Conservation (phyloP, 2,888 invertebrate genomes). For the Chrysolina americana region DNA sequence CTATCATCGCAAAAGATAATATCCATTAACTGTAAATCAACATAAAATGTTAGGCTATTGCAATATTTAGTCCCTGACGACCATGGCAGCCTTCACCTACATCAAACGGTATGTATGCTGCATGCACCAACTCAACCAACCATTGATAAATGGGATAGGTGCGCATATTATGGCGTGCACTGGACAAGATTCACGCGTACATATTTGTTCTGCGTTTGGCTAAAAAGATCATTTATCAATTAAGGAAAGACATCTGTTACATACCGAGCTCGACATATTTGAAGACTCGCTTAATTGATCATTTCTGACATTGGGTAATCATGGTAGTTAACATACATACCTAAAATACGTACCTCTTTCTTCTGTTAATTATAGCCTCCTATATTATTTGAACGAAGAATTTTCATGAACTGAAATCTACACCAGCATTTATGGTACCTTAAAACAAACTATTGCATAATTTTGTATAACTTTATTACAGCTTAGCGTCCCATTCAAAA, state of each 20-base stretch:
- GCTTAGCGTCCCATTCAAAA: no score
- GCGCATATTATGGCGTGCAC: neutral
- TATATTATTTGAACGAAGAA: no score
- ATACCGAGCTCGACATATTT: neutral
- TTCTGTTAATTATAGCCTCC: neutral
- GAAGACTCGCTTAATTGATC: neutral
- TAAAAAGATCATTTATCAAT: neutral
- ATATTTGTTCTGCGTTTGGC: slow-evolving; percentile 7
- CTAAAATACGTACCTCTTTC: neutral
- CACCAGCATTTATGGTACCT: no score
- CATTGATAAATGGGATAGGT: neutral
- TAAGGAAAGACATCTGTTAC: slow-evolving; percentile 22
- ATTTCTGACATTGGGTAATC: neutral
- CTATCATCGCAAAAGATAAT: slow-evolving; percentile 22
- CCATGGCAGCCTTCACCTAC: slow-evolving; percentile 34
- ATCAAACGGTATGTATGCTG: slow-evolving; percentile 28
- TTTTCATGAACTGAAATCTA: no score
- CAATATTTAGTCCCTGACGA: slow-evolving; percentile 19
- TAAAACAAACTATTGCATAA: no score
- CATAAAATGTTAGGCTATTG: slow-evolving; percentile 22
- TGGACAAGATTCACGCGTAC: neutral
- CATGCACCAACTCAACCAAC: slow-evolving; percentile 28
- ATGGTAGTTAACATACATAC: neutral
- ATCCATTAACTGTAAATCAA: slow-evolving; percentile 6
- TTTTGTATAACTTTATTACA: no score